Percentiles rank a stretch among this genome's conserved stretches.
phyloP scores from a whole-genome alignment of 37 sponge, comb jelly and placozoan species.

The Corticium candelabrum region DNA sequence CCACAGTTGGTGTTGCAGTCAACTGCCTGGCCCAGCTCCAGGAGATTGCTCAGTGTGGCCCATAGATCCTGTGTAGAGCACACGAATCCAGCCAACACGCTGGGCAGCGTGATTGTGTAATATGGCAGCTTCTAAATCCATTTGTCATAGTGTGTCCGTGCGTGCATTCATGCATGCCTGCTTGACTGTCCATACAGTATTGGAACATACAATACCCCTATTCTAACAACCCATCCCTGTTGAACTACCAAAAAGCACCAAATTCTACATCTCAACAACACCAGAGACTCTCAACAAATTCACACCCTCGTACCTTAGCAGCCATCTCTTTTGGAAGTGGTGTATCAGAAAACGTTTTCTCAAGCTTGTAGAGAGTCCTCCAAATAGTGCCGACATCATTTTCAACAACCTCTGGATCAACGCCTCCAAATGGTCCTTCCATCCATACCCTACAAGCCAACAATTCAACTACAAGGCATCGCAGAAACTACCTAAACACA shows the following conservation, averaged over 20 bases:
- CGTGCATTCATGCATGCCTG: too few relatives aligned
- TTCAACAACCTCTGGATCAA: constrained; percentile 95
- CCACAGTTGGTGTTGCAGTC: too few relatives aligned
- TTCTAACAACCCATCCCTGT: not conserved
- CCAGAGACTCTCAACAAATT: not conserved
- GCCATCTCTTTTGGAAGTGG: constrained; percentile 86
- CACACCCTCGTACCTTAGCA: constrained; percentile 34
- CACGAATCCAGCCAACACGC: too few relatives aligned
- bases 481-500: not conserved
- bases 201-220: not conserved
- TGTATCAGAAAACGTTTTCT: constrained; percentile 70
- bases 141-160: too few relatives aligned
- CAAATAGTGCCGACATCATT: constrained; percentile 77
- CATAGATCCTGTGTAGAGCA: too few relatives aligned
- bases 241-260: too few relatives aligned
- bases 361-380: constrained; percentile 91
- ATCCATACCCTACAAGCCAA: constrained; percentile 62
- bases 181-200: too few relatives aligned
- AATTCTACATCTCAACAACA: too few relatives aligned
- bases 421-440: constrained; percentile 72
- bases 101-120: too few relatives aligned
- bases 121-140: too few relatives aligned
- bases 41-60: too few relatives aligned
- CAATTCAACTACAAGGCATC: not conserved
- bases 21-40: too few relatives aligned